These are phyloP conservation scores for Oryzaephilus surinamensis DNA, from an alignment of 1,140 invertebrate species.

Conservation along the genomic window DNA sequence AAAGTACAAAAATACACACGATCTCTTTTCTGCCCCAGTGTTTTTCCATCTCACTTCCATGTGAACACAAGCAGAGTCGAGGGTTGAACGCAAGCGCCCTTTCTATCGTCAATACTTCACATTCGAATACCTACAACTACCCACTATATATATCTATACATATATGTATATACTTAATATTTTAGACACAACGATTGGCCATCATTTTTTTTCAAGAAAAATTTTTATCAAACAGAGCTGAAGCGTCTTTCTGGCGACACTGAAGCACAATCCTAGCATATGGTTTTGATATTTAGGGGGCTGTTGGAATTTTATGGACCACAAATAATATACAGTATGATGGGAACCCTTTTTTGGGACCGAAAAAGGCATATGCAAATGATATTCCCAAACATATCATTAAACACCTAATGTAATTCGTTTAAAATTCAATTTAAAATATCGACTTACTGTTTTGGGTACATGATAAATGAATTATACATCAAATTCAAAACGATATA, in stretches of 20 bases:
- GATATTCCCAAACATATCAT: too few species aligned
- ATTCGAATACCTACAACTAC: slow-evolving; percentile 35
- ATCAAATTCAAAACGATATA: slow-evolving; percentile 12
- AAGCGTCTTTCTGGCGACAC: slow-evolving; percentile 13
- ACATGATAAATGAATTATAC: too few species aligned
- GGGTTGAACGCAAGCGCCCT: slow-evolving; percentile 30
- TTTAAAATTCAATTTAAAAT: too few species aligned
- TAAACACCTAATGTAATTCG: too few species aligned
- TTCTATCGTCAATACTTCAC: slow-evolving; percentile 32
- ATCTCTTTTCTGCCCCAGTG: slow-evolving; percentile 10
- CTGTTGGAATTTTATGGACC: slow-evolving; percentile 20
- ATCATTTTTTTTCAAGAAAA: slow-evolving; percentile 1
- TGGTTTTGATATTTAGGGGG: slow-evolving; percentile 19
- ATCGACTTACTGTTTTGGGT: slow-evolving; percentile 19
- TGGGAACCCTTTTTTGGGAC: background rate
- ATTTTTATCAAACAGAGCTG: background rate
- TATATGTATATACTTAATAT: too few species aligned
- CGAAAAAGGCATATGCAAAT: too few species aligned
- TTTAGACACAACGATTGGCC: slow-evolving; percentile 22
- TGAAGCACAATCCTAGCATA: too few species aligned
- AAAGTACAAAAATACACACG: slow-evolving; percentile 29
- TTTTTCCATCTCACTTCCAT: slow-evolving; percentile 9
- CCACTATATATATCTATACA: too few species aligned
- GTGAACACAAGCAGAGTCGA: slow-evolving; percentile 15
- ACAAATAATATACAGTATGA: slow-evolving; percentile 13